Conservation (phyloP, 2,888 invertebrate species). For the Melikaiella ostensackeni region DNA sequence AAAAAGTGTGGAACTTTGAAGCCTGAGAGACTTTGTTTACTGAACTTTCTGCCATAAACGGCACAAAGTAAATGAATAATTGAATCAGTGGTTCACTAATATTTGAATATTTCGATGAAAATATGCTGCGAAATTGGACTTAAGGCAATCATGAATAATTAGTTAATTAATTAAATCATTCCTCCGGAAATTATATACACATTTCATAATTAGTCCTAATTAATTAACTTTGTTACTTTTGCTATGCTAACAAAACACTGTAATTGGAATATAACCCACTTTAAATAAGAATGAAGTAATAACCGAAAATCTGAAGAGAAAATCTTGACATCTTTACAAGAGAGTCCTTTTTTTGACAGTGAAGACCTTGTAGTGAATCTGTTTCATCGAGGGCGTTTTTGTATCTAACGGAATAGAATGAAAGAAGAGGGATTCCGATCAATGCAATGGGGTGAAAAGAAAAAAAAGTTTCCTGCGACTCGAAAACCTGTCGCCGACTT, state of each 20-base stretch:
- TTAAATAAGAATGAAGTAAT: too few species aligned
- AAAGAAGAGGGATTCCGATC: constrained; percentile 29
- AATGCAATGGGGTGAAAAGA: constrained; percentile 2
- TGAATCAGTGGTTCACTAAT: background rate
- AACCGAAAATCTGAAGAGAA: too few species aligned
- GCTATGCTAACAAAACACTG: background rate
- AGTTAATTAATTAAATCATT: background rate
- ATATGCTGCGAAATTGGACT: background rate
- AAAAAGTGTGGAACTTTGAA: too few species aligned
- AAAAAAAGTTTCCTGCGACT: constrained; percentile 13
- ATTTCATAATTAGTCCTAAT: background rate
- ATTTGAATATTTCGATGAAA: background rate
- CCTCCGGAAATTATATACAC: background rate
- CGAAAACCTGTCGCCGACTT: constrained; percentile 9
- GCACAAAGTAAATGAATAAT: background rate
- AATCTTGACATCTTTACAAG: constrained; percentile 6
- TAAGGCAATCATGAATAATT: background rate
- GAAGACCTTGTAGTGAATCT: constrained; percentile 26
- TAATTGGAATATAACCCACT: background rate
- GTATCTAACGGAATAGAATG: constrained; percentile 16
- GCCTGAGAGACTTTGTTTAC: background rate
- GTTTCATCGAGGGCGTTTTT: constrained; percentile 16
- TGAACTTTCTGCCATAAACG: background rate
- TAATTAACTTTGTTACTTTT: background rate
- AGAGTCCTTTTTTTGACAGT: background rate